phyloP scores from a whole-genome alignment of 1,140 invertebrate genomes.

The Forficula auricularia region DNA sequence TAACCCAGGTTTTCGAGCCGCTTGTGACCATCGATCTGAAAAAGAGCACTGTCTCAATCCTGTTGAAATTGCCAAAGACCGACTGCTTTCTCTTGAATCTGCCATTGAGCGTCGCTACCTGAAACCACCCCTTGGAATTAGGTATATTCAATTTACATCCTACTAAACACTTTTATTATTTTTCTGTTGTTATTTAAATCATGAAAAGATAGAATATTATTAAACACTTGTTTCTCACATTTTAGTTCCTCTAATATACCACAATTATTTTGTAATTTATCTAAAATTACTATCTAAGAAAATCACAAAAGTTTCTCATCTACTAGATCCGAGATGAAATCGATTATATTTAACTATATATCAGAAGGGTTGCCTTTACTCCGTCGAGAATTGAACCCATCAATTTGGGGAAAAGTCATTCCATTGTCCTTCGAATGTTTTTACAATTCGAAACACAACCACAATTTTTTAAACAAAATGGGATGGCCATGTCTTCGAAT shows the following conservation, averaged over 20 bases:
- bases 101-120: slow-evolving; percentile 84
- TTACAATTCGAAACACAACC: too few relatives aligned
- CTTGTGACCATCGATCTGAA: slow-evolving; percentile 20
- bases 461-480: too few relatives aligned
- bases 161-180: not conserved
- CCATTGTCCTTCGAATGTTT: too few relatives aligned
- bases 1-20: slow-evolving; percentile 32
- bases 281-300: not conserved
- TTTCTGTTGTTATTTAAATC: too few relatives aligned
- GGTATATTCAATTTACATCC: slow-evolving; percentile 27
- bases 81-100: slow-evolving; percentile 65
- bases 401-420: too few relatives aligned
- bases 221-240: not conserved
- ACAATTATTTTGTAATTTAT: not conserved
- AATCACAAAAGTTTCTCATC: too few relatives aligned
- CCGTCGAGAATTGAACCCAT: too few relatives aligned
- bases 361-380: too few relatives aligned
- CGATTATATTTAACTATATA: too few relatives aligned
- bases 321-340: too few relatives aligned
- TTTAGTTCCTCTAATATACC: not conserved
- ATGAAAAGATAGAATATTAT: not conserved
- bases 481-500: too few relatives aligned
- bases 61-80: slow-evolving; percentile 50
- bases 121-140: slow-evolving; percentile 74
- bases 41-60: slow-evolving; percentile 36